Conservation (phyloP, 1,140 invertebrate genomes). For the Temnothorax longispinosus region DNA sequence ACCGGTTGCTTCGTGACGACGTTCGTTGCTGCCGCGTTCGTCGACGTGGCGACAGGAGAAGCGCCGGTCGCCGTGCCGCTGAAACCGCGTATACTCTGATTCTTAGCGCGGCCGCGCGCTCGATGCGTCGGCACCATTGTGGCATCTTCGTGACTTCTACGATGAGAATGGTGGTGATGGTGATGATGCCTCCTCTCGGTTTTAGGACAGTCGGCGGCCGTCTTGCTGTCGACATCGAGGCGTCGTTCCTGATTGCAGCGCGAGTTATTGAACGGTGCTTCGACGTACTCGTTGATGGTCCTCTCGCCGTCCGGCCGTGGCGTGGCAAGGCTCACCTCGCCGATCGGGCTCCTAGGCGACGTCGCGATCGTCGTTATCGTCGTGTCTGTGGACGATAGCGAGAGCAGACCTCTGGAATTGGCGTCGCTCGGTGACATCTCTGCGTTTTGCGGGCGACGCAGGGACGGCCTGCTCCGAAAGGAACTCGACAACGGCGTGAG, state of each 20-base stretch:
- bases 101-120: slow-evolving; percentile 73
- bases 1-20: slow-evolving; percentile 87
- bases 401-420: slow-evolving; percentile 42
- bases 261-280: slow-evolving; percentile 89
- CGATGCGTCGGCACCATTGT: slow-evolving; percentile 70
- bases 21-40: slow-evolving; percentile 69
- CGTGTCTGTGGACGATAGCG: slow-evolving; percentile 44
- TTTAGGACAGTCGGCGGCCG: slow-evolving; percentile 76
- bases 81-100: slow-evolving; percentile 66
- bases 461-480: slow-evolving; percentile 74
- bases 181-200: slow-evolving; percentile 78
- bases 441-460: slow-evolving; percentile 52
- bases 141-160: slow-evolving; percentile 54
- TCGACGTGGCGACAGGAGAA: slow-evolving; percentile 76
- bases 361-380: slow-evolving; percentile 38
- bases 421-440: slow-evolving; percentile 58
- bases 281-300: slow-evolving; percentile 94
- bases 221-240: slow-evolving; percentile 55
- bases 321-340: slow-evolving; percentile 89
- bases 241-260: slow-evolving; percentile 65
- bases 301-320: slow-evolving; percentile 92
- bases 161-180: slow-evolving; percentile 70
- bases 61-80: slow-evolving; percentile 25
- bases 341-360: slow-evolving; percentile 73
- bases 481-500: slow-evolving; percentile 78